Evolutionary conservation across 2,113 vertebrate species (phyloP).

Genomic region (Periophthalmodon schlosseri): DNA sequence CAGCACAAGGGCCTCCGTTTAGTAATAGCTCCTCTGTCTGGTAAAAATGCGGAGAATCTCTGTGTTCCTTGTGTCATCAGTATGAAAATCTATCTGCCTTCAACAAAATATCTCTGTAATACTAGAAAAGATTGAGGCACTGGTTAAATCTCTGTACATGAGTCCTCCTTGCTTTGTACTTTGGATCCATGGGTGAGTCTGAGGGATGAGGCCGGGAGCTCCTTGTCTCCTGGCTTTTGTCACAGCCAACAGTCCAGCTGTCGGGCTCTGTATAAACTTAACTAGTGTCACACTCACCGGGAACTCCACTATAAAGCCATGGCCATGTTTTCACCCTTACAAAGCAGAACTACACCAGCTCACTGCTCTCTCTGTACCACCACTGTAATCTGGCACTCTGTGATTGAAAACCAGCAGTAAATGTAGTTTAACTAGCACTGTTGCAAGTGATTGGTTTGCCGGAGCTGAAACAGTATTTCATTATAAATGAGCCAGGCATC

Average conservation of each 20-base stretch:
- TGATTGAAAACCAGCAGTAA: constrained; percentile 45
- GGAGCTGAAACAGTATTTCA: constrained; percentile 49
- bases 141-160: constrained; percentile 71
- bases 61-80: constrained; percentile 43
- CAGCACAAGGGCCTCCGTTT: constrained; percentile 83
- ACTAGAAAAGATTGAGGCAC: constrained; percentile 64
- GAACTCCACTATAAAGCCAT: constrained; percentile 26
- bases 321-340: neutral
- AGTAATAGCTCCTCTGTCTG: constrained; percentile 69
- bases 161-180: constrained; percentile 30
- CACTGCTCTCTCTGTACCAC: constrained; percentile 20
- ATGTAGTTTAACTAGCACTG: constrained; percentile 32
- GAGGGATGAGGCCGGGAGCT: constrained; percentile 35
- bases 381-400: constrained; percentile 24
- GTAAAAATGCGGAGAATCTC: constrained; percentile 52
- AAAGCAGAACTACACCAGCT: constrained; percentile 34
- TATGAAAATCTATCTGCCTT: constrained; percentile 53
- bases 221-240: constrained; percentile 40
- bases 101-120: constrained; percentile 68
- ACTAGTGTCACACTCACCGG: constrained; percentile 34
- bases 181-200: constrained; percentile 41
- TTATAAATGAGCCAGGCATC: constrained; percentile 33
- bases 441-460: constrained; percentile 39
- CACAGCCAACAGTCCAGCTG: constrained; percentile 77
- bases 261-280: constrained; percentile 58